Percentiles rank a stretch among this genome's conserved stretches.
These are phyloP conservation scores for Thaumetopoea pityocampa DNA, from an alignment of 1,140 invertebrate genomes.

Conservation along the genomic window DNA sequence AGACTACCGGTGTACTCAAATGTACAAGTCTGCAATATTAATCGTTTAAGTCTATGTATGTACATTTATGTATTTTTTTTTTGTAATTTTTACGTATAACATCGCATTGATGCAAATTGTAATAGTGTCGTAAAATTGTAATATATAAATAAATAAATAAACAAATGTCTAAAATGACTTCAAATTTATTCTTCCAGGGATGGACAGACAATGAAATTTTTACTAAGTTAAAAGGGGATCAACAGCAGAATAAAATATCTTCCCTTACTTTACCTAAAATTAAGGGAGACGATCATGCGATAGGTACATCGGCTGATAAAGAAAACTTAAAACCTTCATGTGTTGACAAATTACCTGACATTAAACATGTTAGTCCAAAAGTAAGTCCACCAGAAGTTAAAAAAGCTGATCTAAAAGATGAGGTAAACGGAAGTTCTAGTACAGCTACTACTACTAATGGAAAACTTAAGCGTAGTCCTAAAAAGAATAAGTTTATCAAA, in stretches of 20 bases:
- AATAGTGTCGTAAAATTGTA: background rate
- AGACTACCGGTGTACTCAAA: too few species aligned
- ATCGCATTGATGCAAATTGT: too few species aligned
- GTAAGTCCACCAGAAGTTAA: slow-evolving; percentile 13
- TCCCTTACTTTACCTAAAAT: slow-evolving; percentile 67
- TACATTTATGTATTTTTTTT: too few species aligned
- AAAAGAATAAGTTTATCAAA: slow-evolving; percentile 52
- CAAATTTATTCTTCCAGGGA: slow-evolving; percentile 39
- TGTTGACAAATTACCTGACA: slow-evolving; percentile 53
- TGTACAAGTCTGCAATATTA: too few species aligned
- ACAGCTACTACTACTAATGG: slow-evolving; percentile 16
- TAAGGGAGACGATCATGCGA: slow-evolving; percentile 59
- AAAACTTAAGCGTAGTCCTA: slow-evolving; percentile 32
- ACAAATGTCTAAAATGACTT: background rate
- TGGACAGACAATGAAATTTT: slow-evolving; percentile 69
- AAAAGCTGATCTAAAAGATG: slow-evolving; percentile 19
- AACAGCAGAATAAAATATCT: slow-evolving; percentile 47
- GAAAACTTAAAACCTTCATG: slow-evolving; percentile 38
- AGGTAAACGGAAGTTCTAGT: slow-evolving; percentile 13
- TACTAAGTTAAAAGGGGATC: slow-evolving; percentile 48
- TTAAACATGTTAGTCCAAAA: slow-evolving; percentile 26
- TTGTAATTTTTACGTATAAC: too few species aligned
- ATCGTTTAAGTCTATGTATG: too few species aligned
- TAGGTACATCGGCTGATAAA: slow-evolving; percentile 29
- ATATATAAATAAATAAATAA: background rate